phyloP scores from a whole-genome alignment of 1,140 invertebrate species.

The Tetragnatha versicolor region DNA sequence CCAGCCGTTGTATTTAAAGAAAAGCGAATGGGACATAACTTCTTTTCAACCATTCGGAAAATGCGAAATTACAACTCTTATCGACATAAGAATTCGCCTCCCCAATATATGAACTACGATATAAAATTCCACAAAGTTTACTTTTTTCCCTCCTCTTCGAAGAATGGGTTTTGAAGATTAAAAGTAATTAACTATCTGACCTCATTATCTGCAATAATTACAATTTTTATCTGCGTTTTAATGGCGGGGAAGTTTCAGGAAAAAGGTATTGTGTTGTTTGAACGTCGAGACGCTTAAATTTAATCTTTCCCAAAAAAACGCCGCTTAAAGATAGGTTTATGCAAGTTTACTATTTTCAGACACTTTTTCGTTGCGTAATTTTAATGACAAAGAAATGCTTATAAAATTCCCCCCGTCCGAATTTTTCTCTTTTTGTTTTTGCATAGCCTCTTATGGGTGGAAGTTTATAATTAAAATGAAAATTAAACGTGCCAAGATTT shows the following conservation, averaged over 20 bases:
- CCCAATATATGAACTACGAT: neutral
- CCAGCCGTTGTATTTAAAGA: too few relatives aligned
- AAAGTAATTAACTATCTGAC: neutral
- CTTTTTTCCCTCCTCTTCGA: neutral
- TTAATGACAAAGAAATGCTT: too few relatives aligned
- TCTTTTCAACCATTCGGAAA: neutral
- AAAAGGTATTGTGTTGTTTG: neutral
- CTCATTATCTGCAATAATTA: slow-evolving; percentile 1
- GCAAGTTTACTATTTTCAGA: too few relatives aligned
- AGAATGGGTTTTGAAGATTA: slow-evolving; percentile 5
- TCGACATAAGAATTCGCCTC: neutral
- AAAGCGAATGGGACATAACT: neutral
- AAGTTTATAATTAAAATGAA: too few relatives aligned
- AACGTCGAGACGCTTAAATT: too few relatives aligned
- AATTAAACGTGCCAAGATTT: too few relatives aligned
- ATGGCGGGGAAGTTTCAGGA: neutral
- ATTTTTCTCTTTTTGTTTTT: too few relatives aligned
- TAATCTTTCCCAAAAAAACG: too few relatives aligned
- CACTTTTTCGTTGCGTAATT: too few relatives aligned
- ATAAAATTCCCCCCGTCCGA: too few relatives aligned
- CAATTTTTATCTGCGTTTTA: neutral
- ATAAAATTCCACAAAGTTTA: neutral
- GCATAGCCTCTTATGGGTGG: too few relatives aligned
- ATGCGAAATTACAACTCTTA: neutral
- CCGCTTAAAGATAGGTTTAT: too few relatives aligned